Evolutionary conservation across 2,797 vertebrate genomes (phyloP).

Genomic region (Falco berigora): DNA sequence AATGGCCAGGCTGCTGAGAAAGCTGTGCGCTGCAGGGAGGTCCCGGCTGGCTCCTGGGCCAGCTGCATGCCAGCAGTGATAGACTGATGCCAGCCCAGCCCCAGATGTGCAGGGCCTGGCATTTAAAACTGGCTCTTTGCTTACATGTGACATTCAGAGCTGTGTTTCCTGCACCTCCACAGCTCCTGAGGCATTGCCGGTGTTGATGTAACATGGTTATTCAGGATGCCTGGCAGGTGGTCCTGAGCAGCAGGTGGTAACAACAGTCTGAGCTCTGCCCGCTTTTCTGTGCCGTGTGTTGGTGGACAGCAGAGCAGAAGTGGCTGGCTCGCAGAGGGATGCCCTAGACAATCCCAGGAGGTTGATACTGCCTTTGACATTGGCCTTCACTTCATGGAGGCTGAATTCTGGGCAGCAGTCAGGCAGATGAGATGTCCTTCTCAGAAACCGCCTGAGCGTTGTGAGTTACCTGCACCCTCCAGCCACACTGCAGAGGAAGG

Average conservation of each 20-base stretch:
- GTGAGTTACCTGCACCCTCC: background rate
- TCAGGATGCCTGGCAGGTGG: background rate
- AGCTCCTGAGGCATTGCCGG: background rate
- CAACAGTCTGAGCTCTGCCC: background rate
- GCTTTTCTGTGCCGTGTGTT: background rate
- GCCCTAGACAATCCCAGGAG: background rate
- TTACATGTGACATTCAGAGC: background rate
- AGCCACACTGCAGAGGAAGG: background rate
- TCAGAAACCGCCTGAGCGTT: fast-evolving
- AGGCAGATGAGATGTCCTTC: background rate
- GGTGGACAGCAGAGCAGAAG: background rate
- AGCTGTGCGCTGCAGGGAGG: background rate
- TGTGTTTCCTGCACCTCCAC: background rate
- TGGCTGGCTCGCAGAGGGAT: background rate
- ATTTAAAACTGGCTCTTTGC: background rate
- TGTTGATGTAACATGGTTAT: fast-evolving
- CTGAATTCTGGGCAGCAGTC: background rate
- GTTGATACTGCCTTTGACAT: background rate
- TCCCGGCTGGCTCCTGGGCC: background rate
- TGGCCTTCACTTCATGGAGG: background rate
- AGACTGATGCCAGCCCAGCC: background rate
- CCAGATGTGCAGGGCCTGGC: fast-evolving
- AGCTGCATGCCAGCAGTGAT: background rate
- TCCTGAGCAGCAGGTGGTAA: background rate
- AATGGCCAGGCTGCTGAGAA: fast-evolving